Evolutionary conservation across 2,797 vertebrate species (phyloP), one percentile per base, ranked within the genome.

Genomic region (Okamejei kenojei): DNA sequence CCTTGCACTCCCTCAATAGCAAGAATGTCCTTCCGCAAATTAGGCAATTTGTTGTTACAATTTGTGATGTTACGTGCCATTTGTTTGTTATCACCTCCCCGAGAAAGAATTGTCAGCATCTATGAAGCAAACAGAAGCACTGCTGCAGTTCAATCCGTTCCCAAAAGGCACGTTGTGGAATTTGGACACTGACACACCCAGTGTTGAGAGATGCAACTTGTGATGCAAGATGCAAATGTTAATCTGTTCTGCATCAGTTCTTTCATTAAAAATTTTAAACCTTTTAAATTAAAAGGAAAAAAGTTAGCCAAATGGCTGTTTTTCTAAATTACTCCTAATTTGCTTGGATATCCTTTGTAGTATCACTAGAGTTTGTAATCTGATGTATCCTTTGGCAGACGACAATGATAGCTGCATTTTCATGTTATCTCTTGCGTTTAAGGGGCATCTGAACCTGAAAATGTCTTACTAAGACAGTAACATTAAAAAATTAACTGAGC

Each of bases 201-300:
- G 54, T 84, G 54, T 84, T 58, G 81, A 84, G 0, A 54, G 54
- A 84, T 54, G 61, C 45, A 84, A 84, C 81, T n/a, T 84, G 81
- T 84, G 54, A 58, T 11, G 61, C n/a, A n/a, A n/a, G n/a, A n/a
- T n/a, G n/a, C n/a, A n/a, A 84, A 84, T 84, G 81, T 82, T 82
- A 82, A 82, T 58, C 54, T 82, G 80, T 58, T 61, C 54, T 29
- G 23, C 9, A 11, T 38, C 45, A 84, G 0, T 61, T 84, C 61
- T 84, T 54, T 54, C 45, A 54, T 54, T 54, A 54, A 54, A 84
- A 84, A 45, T 61, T 54, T 21, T 26, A 84, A 7, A 58, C 29
- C 78, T 45, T 11, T 84, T 84, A 58, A 84, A 26, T 61, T 29
- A 13, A 29, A 58, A 5, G 54, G 54, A 3, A 82, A 82, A 26